Base-by-base conservation (phyloP, 2,113 vertebrate species). In the Strix uralensis region DNA sequence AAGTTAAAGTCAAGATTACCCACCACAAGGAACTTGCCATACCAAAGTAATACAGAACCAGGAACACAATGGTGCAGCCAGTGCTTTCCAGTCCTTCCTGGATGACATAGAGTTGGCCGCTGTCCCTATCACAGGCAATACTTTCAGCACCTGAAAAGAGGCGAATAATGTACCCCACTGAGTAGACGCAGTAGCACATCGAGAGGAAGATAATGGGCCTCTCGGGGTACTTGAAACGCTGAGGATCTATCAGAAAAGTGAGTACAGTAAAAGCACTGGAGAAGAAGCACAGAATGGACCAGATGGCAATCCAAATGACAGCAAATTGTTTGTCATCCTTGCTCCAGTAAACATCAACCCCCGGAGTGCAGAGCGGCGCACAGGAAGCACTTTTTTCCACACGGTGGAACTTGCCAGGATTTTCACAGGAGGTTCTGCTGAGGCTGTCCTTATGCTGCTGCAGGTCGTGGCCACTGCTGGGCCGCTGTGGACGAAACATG, bases 21-120 rank as follows among this genome's bases (percentile, higher is more conserved):
- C 99, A 99, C 99, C 99, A 99, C 69, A 99, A 96, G 55, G 99
- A 99, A 85, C 99, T 99, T 82, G 99, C 99, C 99, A 99, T 99
- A 36, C 99, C 99, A 10, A 99, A 99, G 97, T 99, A 99, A 83
- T 99, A 99, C 32, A 99, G 98, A 9, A 99, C 98, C 71, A 99
- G 98, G 97, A 99, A 99, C 36, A 99, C 99, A 12, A 99, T 98
- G 54, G 99, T 99, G 98, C 99, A 99, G 82, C 99, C 99, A 0
- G 99, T 99, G 98, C 99, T 99, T 98, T 99, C 99, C 98, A 99
- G 96, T 12, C 99, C 99, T 94, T 99, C 99, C 97, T 99, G 99
- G 97, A 99, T 99, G 81, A 99, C 98, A 86, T 99, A 99, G 78
- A 99, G 99, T 61, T 99, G 98, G 11, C 99, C 99, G 22, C 98